Percentiles rank a stretch among this genome's conserved stretches.
phyloP scores from a whole-genome alignment of 1,140 invertebrate species.

The Drosophila rhopaloa region DNA sequence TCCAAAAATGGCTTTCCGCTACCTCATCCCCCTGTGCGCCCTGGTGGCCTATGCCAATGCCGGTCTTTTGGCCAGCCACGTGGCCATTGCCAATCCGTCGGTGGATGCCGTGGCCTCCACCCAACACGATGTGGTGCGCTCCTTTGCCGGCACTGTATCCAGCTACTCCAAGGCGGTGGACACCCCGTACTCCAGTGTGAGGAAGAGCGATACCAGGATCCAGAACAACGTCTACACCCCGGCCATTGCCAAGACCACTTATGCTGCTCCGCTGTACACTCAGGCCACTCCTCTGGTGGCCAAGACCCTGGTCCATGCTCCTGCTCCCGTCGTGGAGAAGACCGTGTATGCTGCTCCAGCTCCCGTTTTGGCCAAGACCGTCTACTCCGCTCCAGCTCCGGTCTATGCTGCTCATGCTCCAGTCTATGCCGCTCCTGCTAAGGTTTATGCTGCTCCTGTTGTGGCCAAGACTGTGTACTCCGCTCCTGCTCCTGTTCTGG shows the following conservation, averaged over 20 bases:
- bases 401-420: slow-evolving; percentile 49
- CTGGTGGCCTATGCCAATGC: slow-evolving; percentile 85
- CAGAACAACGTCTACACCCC: slow-evolving; percentile 84
- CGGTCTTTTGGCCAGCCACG: slow-evolving; percentile 63
- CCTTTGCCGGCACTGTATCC: slow-evolving; percentile 87
- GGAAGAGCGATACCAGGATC: slow-evolving; percentile 87
- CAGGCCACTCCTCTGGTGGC: slow-evolving; percentile 61
- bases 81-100: slow-evolving; percentile 81
- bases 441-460: slow-evolving; percentile 62
- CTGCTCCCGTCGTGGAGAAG: slow-evolving; percentile 54
- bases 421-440: slow-evolving; percentile 31
- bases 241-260: slow-evolving; percentile 64
- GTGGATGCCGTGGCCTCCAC: slow-evolving; percentile 85
- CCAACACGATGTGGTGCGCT: slow-evolving; percentile 86
- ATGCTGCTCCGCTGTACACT: slow-evolving; percentile 68
- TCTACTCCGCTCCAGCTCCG: slow-evolving; percentile 85
- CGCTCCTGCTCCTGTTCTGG: slow-evolving; percentile 28
- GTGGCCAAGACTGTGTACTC: slow-evolving; percentile 47
- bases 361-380: slow-evolving; percentile 51
- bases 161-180: slow-evolving; percentile 88
- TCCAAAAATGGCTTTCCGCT: slow-evolving; percentile 77
- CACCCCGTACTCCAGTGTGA: slow-evolving; percentile 87
- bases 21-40: slow-evolving; percentile 84
- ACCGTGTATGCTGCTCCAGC: slow-evolving; percentile 19
- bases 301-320: slow-evolving; percentile 75